Evolutionary conservation across 2,888 invertebrate genomes (phyloP), one percentile per base, ranked within the genome.

Genomic region (Brenthis ino): DNA sequence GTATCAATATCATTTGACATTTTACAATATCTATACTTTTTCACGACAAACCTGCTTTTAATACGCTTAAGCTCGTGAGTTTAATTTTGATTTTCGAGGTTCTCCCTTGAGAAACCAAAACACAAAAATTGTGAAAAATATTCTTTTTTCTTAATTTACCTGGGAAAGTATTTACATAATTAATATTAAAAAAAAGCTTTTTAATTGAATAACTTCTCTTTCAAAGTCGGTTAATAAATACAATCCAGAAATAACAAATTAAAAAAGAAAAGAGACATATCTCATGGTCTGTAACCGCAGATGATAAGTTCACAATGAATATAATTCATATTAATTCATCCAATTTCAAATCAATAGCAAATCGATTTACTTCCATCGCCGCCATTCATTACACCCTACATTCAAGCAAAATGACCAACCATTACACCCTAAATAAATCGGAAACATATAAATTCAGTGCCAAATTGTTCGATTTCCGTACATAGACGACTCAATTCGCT

Each of bases 401-500:
- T 63, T 71, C 73, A 74, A 74, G 69, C 77, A 74, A 83, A 87
- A 85, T 85, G 85, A 85, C 86, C 85, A 82, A 82, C 83, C 72
- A 77, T 83, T 82, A 82, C 83, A 83, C 82, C 84, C 86, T 80
- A 78, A 82, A 85, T 80, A 84, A 82, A 82, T 85, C 83, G 82
- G 83, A 85, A 85, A 82, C 82, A 81, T 80, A 87, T 88, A 87
- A 86, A 89, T 90, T 85, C 84, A 80, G 80, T 76, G 71, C 75
- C 77, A 85, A 91, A 91, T 92, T 86, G 89, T 83, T 87, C 88
- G 82, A 91, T 91, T 90, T 92, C 91, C 88, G 85, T 74, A 83
- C 85, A 85, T 80, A 80, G 81, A 87, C 84, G 80, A 85, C 81
- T 87, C 85, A 83, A 88, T 90, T 85, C 81, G 88, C 82, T 83